Conservation (phyloP, 2,888 invertebrate genomes). For the Megalurothrips usitatus region DNA sequence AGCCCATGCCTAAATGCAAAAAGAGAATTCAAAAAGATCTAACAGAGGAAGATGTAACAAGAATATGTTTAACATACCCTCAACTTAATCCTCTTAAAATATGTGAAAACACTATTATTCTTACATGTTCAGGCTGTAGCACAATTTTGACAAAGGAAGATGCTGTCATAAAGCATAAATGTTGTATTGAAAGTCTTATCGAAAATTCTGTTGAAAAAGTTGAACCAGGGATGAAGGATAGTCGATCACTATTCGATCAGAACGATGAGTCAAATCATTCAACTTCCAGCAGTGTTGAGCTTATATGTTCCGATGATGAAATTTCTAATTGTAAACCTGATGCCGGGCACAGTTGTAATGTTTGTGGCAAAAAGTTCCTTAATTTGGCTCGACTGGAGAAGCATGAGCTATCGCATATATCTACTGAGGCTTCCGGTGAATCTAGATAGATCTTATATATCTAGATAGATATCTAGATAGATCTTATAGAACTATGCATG, state of each 20-base stretch:
- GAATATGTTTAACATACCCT: background rate
- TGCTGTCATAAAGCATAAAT: background rate
- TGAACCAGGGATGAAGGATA: background rate
- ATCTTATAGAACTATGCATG: no score
- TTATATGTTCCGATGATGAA: background rate
- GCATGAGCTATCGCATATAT: background rate
- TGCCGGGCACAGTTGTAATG: background rate
- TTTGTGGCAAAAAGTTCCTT: background rate
- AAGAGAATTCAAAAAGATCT: background rate
- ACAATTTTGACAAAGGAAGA: constrained; percentile 5
- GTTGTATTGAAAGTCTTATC: background rate
- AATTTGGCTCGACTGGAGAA: background rate
- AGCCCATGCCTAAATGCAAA: background rate
- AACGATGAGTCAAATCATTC: background rate
- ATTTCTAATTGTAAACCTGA: background rate
- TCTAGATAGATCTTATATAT: no score
- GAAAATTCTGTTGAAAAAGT: background rate
- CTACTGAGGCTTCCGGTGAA: background rate
- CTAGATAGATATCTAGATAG: no score
- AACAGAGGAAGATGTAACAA: background rate
- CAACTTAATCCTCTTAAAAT: background rate
- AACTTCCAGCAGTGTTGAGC: background rate
- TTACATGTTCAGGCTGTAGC: background rate
- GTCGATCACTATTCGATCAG: background rate
- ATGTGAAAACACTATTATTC: background rate